phyloP scores from a whole-genome alignment of 2,797 vertebrate genomes.

The Lepilemur ruficaudatus region DNA sequence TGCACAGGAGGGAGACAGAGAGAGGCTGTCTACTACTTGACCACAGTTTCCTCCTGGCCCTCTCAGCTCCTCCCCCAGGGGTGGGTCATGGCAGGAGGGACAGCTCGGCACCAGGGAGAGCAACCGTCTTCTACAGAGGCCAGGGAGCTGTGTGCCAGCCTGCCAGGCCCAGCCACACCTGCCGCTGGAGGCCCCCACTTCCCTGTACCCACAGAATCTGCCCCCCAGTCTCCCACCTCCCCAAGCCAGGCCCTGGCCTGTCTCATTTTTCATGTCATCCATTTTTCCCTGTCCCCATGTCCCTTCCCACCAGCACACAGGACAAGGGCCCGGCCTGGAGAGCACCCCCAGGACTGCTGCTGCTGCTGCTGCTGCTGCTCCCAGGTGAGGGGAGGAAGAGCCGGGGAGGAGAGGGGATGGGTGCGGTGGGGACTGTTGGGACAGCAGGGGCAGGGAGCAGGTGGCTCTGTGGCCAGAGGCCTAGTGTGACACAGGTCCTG shows the following conservation, averaged over 20 bases:
- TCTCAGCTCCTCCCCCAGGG: not conserved
- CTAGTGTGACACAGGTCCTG: not conserved
- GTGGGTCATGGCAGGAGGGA: not conserved
- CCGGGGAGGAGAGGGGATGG: not conserved
- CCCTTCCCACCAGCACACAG: not conserved
- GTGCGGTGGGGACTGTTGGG: rapidly evolving
- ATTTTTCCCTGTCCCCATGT: not conserved
- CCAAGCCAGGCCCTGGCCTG: no score
- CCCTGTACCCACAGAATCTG: not conserved
- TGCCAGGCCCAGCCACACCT: not conserved
- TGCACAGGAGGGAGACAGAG: no score
- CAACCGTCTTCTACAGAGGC: not conserved
- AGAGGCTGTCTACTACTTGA: not conserved
- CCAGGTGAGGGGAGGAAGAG: not conserved
- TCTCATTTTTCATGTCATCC: not conserved
- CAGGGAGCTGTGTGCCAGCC: rapidly evolving
- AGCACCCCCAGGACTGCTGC: not conserved
- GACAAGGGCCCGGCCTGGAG: not conserved
- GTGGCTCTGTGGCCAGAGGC: not conserved
- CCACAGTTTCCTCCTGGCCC: constrained; percentile 18
- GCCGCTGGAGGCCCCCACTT: rapidly evolving
- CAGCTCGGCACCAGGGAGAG: not conserved
- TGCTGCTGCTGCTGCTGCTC: not conserved
- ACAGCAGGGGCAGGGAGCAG: rapidly evolving
- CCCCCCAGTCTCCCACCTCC: not conserved